phyloP scores from a whole-genome alignment of 92 coral and sea anemone genomes.

The Desmophyllum pertusum region DNA sequence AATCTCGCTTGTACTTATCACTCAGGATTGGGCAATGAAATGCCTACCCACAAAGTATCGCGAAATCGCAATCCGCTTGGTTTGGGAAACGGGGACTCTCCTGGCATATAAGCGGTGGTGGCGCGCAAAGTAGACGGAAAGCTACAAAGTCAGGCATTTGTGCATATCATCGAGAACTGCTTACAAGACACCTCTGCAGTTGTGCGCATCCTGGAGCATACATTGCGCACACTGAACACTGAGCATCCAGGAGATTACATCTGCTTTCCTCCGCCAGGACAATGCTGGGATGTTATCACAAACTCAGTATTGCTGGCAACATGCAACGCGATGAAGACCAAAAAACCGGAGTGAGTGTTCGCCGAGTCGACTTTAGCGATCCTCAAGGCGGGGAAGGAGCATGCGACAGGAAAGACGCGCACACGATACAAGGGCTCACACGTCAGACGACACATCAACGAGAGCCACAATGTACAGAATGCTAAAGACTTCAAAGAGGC shows the following conservation, averaged over 20 bases:
- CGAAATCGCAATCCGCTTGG: slow-evolving; percentile 15
- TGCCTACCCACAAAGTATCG: slow-evolving; percentile 11
- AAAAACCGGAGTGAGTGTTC: slow-evolving; percentile 47
- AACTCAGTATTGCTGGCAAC: slow-evolving; percentile 26
- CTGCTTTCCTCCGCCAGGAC: slow-evolving; percentile 23
- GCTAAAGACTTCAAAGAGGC: slow-evolving; percentile 47
- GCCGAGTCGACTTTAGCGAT: slow-evolving; percentile 51
- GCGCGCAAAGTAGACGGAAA: slow-evolving; percentile 8
- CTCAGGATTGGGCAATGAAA: slow-evolving; percentile 7
- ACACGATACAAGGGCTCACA: slow-evolving; percentile 58
- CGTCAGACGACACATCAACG: slow-evolving; percentile 53
- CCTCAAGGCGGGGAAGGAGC: slow-evolving; percentile 62
- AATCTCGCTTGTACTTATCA: neutral
- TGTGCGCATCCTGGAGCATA: slow-evolving; percentile 11
- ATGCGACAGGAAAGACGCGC: slow-evolving; percentile 58
- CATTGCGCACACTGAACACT: slow-evolving; percentile 5
- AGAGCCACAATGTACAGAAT: slow-evolving; percentile 47
- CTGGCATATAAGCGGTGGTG: slow-evolving; percentile 21
- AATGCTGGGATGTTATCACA: slow-evolving; percentile 20
- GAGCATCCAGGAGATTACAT: slow-evolving; percentile 18
- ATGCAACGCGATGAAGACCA: slow-evolving; percentile 18
- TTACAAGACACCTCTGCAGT: slow-evolving; percentile 25
- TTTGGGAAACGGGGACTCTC: slow-evolving; percentile 18
- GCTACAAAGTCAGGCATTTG: slow-evolving; percentile 16
- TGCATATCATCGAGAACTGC: slow-evolving; percentile 17